Evolutionary conservation across 2,797 vertebrate species (phyloP), one percentile per base, ranked within the genome.

Genomic region (Pipistrellus kuhlii): DNA sequence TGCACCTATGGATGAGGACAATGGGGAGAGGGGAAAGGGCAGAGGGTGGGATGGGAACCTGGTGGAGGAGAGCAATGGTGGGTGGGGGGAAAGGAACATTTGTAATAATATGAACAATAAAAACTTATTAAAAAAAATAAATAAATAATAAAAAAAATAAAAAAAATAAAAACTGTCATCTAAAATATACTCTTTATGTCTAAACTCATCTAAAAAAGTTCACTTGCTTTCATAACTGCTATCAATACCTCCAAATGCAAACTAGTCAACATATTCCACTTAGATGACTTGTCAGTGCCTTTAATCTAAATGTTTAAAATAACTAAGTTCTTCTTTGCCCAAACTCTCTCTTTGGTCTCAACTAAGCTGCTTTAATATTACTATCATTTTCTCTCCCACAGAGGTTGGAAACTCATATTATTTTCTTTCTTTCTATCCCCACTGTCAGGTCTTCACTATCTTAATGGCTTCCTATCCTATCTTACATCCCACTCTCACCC

Each of bases 241-340:
- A 78, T n/a, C 20, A 69, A 80, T 55, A 86, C 25, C 15, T 81
- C 30, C 64, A 87, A 90, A 90, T n/a, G 25, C 12, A 0, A 64
- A 71, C 66, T 8, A 77, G 69, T 6, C 38, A 86, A 55, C 20
- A 8, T 55, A 90, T 83, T 86, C 48, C 9, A 78, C 64, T 41
- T 41, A 20, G 4, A 72, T 77, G 30, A 86, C 23, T 0, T 62
- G 11, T 55, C 44, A 41, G 25, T 38, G 41, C 53, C 44, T 64
- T 92, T 71, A 86, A 93, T 62, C 64, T 48, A 55, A 80, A 57
- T 38, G 25, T 88, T 91, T 81, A 89, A 85, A 85, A 92, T 72
- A 88, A 30, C 1, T 17, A 46, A 71, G 48, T 48, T 86, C 18
- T 4, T 55, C 55, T n/a, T 85, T 86, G 25, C 71, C 66, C 72